phyloP scores from a whole-genome alignment of 2,797 vertebrate genomes.

The Peromyscus nudipes region DNA sequence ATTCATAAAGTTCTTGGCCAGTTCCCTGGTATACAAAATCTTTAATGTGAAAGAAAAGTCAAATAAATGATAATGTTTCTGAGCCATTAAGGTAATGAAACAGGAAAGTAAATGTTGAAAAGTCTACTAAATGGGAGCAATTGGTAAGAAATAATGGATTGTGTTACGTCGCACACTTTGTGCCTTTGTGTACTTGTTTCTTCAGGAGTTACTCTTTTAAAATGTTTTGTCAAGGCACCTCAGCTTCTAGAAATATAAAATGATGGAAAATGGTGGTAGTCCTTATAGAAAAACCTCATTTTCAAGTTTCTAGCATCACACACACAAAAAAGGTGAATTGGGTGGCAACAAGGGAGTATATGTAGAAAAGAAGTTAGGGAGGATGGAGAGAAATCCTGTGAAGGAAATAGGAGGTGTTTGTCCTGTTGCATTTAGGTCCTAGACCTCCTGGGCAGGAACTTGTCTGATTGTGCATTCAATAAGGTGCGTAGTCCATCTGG shows the following conservation, averaged over 20 bases:
- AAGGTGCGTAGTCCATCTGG: neutral
- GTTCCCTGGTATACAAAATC: neutral
- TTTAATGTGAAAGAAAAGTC: conserved; percentile 34
- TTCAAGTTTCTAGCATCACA: conserved; percentile 44
- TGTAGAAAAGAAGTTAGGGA: neutral
- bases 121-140: neutral
- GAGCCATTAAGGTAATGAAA: conserved; percentile 52
- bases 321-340: neutral
- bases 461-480: conserved; percentile 49
- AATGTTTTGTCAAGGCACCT: conserved; percentile 49
- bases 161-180: conserved; percentile 15
- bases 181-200: conserved; percentile 1
- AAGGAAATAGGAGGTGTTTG: neutral
- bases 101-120: conserved; percentile 33
- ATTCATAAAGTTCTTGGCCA: neutral
- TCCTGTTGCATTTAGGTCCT: conserved; percentile 19
- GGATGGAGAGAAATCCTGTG: neutral
- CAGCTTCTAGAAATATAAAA: conserved; percentile 56
- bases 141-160: conserved; percentile 27
- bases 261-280: neutral
- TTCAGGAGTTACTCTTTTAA: neutral
- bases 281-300: conserved; percentile 54
- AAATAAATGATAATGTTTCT: conserved; percentile 59
- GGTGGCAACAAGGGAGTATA: neutral
- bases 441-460: neutral